Conservation (phyloP, 92 coral and sea anemone species). For the Epizoanthus rinbou region DNA sequence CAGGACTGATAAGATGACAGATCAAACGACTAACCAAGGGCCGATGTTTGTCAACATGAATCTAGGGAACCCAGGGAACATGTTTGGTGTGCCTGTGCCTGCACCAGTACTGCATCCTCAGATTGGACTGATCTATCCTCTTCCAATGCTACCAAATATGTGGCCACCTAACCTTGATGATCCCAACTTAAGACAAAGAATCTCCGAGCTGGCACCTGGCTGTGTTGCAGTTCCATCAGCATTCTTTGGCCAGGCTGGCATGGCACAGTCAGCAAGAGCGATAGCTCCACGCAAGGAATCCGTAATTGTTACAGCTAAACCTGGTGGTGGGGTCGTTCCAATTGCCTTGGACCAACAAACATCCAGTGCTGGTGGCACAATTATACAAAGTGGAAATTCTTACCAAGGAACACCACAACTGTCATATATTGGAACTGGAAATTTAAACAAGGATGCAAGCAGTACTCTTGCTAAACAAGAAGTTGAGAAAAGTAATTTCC, state of each 20-base stretch:
- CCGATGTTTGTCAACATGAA: conserved; percentile 36
- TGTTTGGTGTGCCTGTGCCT: conserved; percentile 62
- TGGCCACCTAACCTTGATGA: conserved; percentile 51
- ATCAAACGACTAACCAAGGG: conserved; percentile 11
- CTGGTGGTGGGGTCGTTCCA: conserved; percentile 26
- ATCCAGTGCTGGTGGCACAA: background rate
- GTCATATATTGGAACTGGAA: background rate
- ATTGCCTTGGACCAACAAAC: conserved; percentile 7
- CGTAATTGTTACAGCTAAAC: conserved; percentile 42
- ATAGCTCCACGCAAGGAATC: conserved; percentile 34
- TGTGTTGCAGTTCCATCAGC: conserved; percentile 2
- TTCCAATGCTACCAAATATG: conserved; percentile 57
- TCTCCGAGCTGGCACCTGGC: conserved; percentile 1
- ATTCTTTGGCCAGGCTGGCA: conserved; percentile 7
- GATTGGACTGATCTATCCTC: conserved; percentile 51
- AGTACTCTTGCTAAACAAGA: conserved; percentile 3
- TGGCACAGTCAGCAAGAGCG: conserved; percentile 12
- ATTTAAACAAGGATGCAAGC: background rate
- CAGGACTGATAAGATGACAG: conserved; percentile 13
- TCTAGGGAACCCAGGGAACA: conserved; percentile 39
- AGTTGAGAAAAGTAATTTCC: background rate
- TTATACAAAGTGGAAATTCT: background rate
- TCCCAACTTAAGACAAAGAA: conserved; percentile 8
- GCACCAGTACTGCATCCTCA: conserved; percentile 64
- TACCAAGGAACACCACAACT: background rate